Evolutionary conservation across 2,797 vertebrate genomes (phyloP), one percentile per base, ranked within the genome.

Genomic region (Coregonus ussuriensis): DNA sequence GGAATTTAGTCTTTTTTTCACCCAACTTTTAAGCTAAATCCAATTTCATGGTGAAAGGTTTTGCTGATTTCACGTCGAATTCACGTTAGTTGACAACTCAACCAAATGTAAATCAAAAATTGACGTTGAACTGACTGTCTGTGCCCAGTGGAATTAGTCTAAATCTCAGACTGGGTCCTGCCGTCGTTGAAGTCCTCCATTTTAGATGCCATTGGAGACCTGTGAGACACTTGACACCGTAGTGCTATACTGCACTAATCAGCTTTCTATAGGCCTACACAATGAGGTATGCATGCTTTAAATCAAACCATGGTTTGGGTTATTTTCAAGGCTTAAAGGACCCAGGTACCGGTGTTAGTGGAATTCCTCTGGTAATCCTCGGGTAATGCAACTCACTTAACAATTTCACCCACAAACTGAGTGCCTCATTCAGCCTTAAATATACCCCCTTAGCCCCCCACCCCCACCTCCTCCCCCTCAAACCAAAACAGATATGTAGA

Each of bases 301-400:
- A 67, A 16, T 37, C 29, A 2, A 31, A 15, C 21, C 9, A 5
- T 63, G 21, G 3, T 63, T 25, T 25, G 1, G 9, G 14, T 4
- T 6, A 15, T 1, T 35, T 37, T 47, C 41, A 18, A 16, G 14
- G 66, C 31, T 16, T 5, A 74, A 70, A 67, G 16, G 41, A 59
- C 21, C 41, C 41, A 2, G 41, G 65, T 31, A 52, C 51, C 31
- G 37, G 33, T 9, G 1, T 54, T 77, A 41, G 72, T 73, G 76
- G 63, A 66, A 78, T 76, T 74, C 74, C 29, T 59, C 4, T 70
- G 37, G 79, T 78, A 83, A 81, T 67, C 74, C 29, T 59, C 4
- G 73, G 37, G 79, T 78, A 83, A 81, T 67, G 65, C 52, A 72
- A 80, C 80, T 77, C 65, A 68, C 62, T 80, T 77, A 72, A 63